Base-by-base conservation (phyloP, 2,888 invertebrate species). In the Caenorhabditis sp. region DNA sequence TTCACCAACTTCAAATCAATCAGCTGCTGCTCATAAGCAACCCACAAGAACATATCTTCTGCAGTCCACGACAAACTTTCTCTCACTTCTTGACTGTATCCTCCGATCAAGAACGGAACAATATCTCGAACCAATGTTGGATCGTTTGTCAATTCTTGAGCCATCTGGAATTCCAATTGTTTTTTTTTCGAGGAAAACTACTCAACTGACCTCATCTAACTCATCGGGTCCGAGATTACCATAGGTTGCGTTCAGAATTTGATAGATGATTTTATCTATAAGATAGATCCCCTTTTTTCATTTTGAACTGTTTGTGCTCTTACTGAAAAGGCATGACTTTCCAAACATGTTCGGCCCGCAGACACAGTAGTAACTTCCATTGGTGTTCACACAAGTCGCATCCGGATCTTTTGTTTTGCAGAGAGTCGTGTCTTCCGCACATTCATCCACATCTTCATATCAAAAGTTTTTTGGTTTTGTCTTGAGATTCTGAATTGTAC, bases 11-110 rank as follows among this genome's bases (percentile, higher is more conserved):
- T 58, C 49, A 86, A 31, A 64, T 86, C 79, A 14, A 87, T 75
- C 24, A 73, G 24, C 56, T 85, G 76, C 49, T 85, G 74, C 73
- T 89, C 89, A 66, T 84, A 89, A 7, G 87, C 81, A 19, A 85
- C 87, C 87, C 87, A 87, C 1, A 70, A 51, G 64, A 89, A 87
- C 68, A 87, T 64, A 51, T 89, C 89, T 8, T 70, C 85, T 8
- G 70, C 75, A n/a, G 84, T 80, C 87, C 88, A 89, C 2, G 87
- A 87, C 14, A 85, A 51, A 61, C 51, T 80, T 22, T 41, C 80
- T 59, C 85, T 72, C 1, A 35, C 44, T 24, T 82, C 85, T 7
- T 64, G 6, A 35, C 61, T 56, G 44, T 85, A 76, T 24, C 77
- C 72, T 35, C 86, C 85, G 47, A 86, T 82, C 24, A 88, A 44